Conservation (phyloP, 2,888 invertebrate genomes). For the Conops quadrifasciatus region DNA sequence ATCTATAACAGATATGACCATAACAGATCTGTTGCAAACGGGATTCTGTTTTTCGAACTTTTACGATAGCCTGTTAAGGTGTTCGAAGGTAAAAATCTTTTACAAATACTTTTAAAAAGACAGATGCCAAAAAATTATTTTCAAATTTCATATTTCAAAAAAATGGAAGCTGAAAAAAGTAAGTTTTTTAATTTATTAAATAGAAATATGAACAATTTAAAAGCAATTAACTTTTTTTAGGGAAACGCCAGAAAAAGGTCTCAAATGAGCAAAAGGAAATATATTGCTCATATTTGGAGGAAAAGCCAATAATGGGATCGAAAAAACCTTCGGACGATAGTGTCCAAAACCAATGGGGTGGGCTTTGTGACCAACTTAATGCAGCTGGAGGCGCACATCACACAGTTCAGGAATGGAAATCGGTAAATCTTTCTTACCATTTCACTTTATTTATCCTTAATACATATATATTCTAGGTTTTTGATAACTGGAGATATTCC, state of each 20-base stretch:
- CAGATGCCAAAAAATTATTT: neutral
- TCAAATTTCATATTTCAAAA: too few species aligned
- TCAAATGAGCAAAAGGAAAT: conserved; percentile 8
- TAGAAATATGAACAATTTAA: neutral
- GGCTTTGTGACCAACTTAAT: neutral
- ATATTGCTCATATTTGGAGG: neutral
- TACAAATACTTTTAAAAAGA: too few species aligned
- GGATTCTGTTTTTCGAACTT: too few species aligned
- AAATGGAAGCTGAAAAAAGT: conserved; percentile 1
- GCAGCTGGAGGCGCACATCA: too few species aligned
- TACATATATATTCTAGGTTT: too few species aligned
- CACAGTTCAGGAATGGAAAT: neutral
- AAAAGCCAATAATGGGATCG: neutral
- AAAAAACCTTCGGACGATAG: neutral
- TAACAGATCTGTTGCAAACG: too few species aligned
- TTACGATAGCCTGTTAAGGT: too few species aligned
- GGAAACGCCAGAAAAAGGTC: neutral
- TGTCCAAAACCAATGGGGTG: neutral
- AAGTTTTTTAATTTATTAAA: neutral
- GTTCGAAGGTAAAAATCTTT: too few species aligned
- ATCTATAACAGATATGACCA: too few species aligned
- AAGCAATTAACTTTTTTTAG: neutral
- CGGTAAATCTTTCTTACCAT: neutral
- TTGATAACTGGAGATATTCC: neutral
- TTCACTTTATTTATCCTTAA: too few species aligned